Evolutionary conservation across 2,888 invertebrate species (phyloP), one percentile per base, ranked within the genome.

Genomic region (Blastobasis lacticolella): DNA sequence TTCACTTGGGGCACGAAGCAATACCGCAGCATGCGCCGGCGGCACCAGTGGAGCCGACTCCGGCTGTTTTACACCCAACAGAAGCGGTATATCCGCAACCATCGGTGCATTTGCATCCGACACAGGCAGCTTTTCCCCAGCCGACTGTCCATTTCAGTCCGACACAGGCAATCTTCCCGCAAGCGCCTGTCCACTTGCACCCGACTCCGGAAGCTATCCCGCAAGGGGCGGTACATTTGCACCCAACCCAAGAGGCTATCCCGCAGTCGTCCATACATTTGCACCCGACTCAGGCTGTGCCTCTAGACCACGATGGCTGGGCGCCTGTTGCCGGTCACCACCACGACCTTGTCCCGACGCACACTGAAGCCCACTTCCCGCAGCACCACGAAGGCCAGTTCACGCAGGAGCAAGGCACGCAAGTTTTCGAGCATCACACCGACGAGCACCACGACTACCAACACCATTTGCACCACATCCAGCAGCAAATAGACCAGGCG

Each of bases 241-340:
- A 42, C 4, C 42, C 42, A 42, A 10, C 42, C 6, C 42, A 42
- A n/a, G 42, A 42, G 42, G 7, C 10, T 42, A 4, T n/a, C 10
- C 10, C 10, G 10, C 42, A 42, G 9, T 8, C 23, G 23, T 23
- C 23, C 2, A 8, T 40, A 6, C 66, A 66, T 38, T 50, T 64
- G 9, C 73, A 75, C 38, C 56, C 67, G 4, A 59, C 64, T 36
- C 71, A 69, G 41, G 62, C 63, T 41, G 57, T 67, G 8, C 63
- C 73, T 1, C 52, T 78, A n/a, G 85, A 86, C 42, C 77, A 80
- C 57, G 73, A 84, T 9, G 87, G 86, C 5, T 87, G 87, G 87
- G 78, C 85, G 1, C 87, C 87, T 4, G 78, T 87, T n/a, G 70
- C 78, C 1, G 43, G 75, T 0, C 75, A 78, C 36, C 62, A 75